Evolutionary conservation across 2,113 vertebrate genomes (phyloP).

Genomic region (Caranx ignobilis): DNA sequence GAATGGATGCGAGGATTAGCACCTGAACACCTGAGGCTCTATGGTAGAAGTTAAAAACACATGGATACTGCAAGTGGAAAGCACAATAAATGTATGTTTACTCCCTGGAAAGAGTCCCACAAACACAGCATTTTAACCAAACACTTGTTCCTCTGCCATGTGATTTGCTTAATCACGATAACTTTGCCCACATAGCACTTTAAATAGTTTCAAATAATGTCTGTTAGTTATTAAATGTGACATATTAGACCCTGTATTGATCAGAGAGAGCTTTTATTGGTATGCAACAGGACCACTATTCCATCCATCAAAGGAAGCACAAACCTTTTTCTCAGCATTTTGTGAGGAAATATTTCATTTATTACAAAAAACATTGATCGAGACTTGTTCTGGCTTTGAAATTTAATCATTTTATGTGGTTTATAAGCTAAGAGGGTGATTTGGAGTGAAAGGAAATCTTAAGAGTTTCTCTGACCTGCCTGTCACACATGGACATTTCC

Average conservation of each 20-base stretch:
- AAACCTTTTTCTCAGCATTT: too few species aligned
- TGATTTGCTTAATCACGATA: background rate
- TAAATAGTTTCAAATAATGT: background rate
- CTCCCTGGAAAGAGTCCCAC: background rate
- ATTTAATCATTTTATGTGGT: background rate
- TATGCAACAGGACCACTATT: too few species aligned
- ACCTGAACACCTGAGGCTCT: slow-evolving; percentile 9
- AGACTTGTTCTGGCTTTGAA: background rate
- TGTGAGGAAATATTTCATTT: too few species aligned
- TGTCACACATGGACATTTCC: too few species aligned
- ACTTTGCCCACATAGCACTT: background rate
- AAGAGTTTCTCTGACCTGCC: too few species aligned
- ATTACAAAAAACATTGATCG: background rate
- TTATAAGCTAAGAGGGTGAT: background rate
- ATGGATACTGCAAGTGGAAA: background rate
- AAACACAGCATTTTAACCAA: background rate
- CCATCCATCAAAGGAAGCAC: too few species aligned
- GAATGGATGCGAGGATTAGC: slow-evolving; percentile 23
- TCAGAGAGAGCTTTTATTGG: too few species aligned
- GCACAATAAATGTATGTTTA: background rate
- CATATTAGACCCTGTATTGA: too few species aligned
- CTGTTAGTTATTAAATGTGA: too few species aligned
- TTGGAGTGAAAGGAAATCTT: background rate
- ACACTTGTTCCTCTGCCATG: background rate
- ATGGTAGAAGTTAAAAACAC: background rate